These are phyloP conservation scores for Hydractinia echinata DNA, from an alignment of 30 jellyfish, hydroid and myxozoan species.

Conservation along the genomic window DNA sequence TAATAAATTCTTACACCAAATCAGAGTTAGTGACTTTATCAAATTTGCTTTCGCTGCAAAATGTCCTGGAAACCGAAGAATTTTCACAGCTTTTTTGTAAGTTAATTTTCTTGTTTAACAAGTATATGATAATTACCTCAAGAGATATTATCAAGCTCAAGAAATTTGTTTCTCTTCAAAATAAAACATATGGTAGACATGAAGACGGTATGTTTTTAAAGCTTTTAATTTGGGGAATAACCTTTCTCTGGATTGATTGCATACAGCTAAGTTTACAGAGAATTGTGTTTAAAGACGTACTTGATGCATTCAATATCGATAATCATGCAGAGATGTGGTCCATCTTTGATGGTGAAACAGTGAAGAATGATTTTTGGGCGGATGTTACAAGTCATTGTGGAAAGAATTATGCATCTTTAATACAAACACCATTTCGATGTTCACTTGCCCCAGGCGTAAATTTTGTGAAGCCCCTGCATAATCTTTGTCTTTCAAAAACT, in stretches of 20 bases:
- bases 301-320: not conserved
- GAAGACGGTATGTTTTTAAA: not conserved
- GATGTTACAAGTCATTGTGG: not conserved
- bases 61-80: not conserved
- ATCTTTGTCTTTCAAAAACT: not conserved
- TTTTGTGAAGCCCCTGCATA: not conserved
- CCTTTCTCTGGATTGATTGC: conserved; percentile 9
- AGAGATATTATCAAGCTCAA: not conserved
- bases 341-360: not conserved
- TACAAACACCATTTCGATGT: conserved; percentile 6
- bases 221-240: not conserved
- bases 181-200: not conserved
- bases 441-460: not conserved
- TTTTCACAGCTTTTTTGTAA: not conserved
- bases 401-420: not conserved
- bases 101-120: not conserved
- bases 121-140: not conserved
- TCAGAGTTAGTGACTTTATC: not conserved
- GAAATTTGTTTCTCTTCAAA: not conserved
- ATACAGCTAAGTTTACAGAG: not conserved
- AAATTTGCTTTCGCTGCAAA: not conserved
- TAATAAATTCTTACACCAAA: not conserved
- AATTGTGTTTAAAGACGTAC: not conserved
- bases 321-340: not conserved
- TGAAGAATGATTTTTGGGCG: not conserved